These are phyloP conservation scores for Anguilla pacifica DNA, from an alignment of 2,797 vertebrate species.

Conservation along the genomic window DNA sequence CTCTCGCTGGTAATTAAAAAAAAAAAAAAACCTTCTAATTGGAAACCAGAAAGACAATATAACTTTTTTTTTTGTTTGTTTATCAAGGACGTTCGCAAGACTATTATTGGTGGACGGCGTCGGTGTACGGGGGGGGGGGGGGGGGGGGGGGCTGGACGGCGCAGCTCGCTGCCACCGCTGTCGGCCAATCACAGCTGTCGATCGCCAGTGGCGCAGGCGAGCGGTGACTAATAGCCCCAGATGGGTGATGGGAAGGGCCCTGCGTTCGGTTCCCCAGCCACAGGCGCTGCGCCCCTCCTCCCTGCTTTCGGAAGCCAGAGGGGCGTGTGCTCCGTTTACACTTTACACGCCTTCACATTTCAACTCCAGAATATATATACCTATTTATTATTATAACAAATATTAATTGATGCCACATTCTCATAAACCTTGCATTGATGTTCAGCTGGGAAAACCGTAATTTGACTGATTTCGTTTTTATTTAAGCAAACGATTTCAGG, in stretches of 20 bases:
- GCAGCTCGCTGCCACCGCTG: background rate
- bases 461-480: background rate
- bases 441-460: background rate
- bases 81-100: background rate
- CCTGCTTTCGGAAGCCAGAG: too few relatives aligned
- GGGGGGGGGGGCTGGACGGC: background rate
- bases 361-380: too few relatives aligned
- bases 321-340: background rate
- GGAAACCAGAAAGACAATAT: constrained; percentile 14
- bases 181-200: background rate
- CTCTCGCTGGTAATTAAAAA: background rate
- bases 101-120: background rate
- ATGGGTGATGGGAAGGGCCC: constrained; percentile 15
- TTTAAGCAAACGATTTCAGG: background rate
- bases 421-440: too few relatives aligned
- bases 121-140: background rate
- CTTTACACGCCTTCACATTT: background rate
- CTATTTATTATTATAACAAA: too few relatives aligned
- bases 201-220: background rate
- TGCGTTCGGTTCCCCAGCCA: constrained; percentile 24
- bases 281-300: background rate
- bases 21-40: background rate
- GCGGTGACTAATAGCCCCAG: constrained; percentile 8
- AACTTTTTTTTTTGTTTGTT: background rate
- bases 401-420: too few relatives aligned